A percentile compares a stretch with the other conserved stretches of the same genome.
Conservation (phyloP, 2,888 invertebrate species). For the Ennomos quercinarius region DNA sequence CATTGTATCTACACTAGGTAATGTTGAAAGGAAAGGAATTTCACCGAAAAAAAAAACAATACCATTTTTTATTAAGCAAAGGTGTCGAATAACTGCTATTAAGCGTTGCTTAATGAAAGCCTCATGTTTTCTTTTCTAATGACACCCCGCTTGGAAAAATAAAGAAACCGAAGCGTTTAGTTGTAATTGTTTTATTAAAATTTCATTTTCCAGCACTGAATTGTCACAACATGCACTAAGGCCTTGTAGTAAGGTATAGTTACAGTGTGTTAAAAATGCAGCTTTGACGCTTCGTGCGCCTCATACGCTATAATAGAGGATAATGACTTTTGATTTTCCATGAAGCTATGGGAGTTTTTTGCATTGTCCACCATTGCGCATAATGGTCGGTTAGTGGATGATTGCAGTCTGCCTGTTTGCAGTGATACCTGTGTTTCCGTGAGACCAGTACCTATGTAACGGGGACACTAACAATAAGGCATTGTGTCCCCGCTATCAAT, state of each 20-base stretch:
- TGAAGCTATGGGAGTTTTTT: conserved; percentile 69
- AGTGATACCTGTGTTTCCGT: conserved; percentile 71
- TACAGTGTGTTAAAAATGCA: conserved; percentile 54
- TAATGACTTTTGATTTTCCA: conserved; percentile 75
- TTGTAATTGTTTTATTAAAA: conserved; percentile 46
- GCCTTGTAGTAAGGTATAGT: conserved; percentile 11
- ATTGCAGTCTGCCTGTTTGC: conserved; percentile 69
- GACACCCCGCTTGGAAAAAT: conserved; percentile 35
- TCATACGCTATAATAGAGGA: conserved; percentile 56
- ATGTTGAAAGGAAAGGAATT: too few species aligned
- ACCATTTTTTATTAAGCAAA: conserved; percentile 15
- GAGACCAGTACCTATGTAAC: conserved; percentile 62
- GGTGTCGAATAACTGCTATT: conserved; percentile 32
- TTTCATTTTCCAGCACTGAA: conserved; percentile 32
- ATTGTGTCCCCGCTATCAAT: conserved; percentile 56
- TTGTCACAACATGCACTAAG: conserved; percentile 43
- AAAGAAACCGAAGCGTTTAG: conserved; percentile 30
- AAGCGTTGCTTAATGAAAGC: conserved; percentile 19
- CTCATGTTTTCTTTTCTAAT: conserved; percentile 33
- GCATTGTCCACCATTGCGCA: conserved; percentile 72
- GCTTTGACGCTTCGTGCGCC: conserved; percentile 46
- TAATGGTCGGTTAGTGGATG: conserved; percentile 65
- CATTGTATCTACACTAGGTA: too few species aligned
- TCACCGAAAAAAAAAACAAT: conserved; percentile 1
- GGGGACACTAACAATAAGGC: conserved; percentile 71